Conservation (phyloP, 1,140 invertebrate species). For the Dinothrombium tinctorium region DNA sequence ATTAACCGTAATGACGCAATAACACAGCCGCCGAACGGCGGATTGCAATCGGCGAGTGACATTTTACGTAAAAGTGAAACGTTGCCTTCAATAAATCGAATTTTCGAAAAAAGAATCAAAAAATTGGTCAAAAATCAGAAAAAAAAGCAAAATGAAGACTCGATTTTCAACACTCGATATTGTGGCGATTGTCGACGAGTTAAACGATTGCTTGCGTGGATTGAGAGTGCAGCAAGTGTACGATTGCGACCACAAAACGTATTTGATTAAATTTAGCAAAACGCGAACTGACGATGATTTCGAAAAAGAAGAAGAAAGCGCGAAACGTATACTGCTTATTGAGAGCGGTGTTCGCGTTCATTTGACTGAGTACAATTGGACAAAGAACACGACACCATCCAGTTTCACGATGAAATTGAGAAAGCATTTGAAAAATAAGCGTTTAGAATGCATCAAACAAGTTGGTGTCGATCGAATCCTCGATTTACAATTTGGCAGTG, state of each 20-base stretch:
- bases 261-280: slow-evolving; percentile 54
- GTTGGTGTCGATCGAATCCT: slow-evolving; percentile 68
- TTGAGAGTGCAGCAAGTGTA: slow-evolving; percentile 91
- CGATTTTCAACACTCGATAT: slow-evolving; percentile 77
- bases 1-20: no score
- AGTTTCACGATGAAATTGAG: slow-evolving; percentile 95
- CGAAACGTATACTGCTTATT: slow-evolving; percentile 58
- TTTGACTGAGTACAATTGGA: slow-evolving; percentile 88
- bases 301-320: slow-evolving; percentile 20
- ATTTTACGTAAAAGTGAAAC: no score
- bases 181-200: slow-evolving; percentile 52
- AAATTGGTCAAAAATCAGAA: no score
- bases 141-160: slow-evolving; percentile 46
- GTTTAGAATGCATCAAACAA: slow-evolving; percentile 61
- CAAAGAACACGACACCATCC: slow-evolving; percentile 81
- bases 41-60: no score
- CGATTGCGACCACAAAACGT: slow-evolving; percentile 89
- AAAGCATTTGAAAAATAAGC: slow-evolving; percentile 90
- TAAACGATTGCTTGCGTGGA: slow-evolving; percentile 56
- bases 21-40: no score
- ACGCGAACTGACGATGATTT: slow-evolving; percentile 34
- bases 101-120: no score
- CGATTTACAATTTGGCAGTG: slow-evolving; percentile 76
- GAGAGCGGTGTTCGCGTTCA: slow-evolving; percentile 89
- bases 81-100: no score